Evolutionary conservation across 2,888 invertebrate species (phyloP), one percentile per base, ranked within the genome.

Genomic region (Suillia variegata): DNA sequence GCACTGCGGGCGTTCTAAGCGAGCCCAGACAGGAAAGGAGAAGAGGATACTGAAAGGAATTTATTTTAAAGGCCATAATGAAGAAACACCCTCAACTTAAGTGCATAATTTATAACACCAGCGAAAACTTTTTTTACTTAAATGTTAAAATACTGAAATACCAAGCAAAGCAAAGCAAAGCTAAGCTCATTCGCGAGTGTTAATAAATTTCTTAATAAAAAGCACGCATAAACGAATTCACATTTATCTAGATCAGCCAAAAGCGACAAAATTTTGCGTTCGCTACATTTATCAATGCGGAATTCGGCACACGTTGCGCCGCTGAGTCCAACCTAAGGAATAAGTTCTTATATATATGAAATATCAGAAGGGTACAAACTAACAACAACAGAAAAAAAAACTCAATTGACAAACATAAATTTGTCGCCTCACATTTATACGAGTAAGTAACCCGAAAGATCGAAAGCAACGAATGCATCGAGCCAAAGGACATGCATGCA

Each of bases 21-120:
- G 10, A 5, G 10, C 6, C 26, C 26, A 26, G 26, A 26, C n/a
- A n/a, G n/a, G n/a, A n/a, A 26, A 26, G 6, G 10, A 5, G 10
- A 26, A 5, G 26, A 26, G 10, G 10, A 26, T 26, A 31, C n/a
- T 21, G 18, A 22, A 51, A 13, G 26, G 26, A 26, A 26, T 26
- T 26, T 10, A 26, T 26, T 26, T 52, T 34, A 22, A 53, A 53
- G 22, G 68, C 66, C 65, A 75, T 77, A 74, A 75, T 74, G 75
- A 77, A 75, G n/a, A n/a, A 74, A 74, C 77, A 75, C 75, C 75
- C 75, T 76, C 75, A 75, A 77, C 76, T 75, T 77, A 77, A 77
- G 76, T 75, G 76, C 70, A 75, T 75, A 75, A 75, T 75, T 75
- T 77, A 75, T 77, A 77, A 76, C 76, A 73, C 13, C 10, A 45